Percentiles rank a stretch among this genome's conserved stretches.
Conservation (phyloP, 1,140 invertebrate species). For the Pantala flavescens region DNA sequence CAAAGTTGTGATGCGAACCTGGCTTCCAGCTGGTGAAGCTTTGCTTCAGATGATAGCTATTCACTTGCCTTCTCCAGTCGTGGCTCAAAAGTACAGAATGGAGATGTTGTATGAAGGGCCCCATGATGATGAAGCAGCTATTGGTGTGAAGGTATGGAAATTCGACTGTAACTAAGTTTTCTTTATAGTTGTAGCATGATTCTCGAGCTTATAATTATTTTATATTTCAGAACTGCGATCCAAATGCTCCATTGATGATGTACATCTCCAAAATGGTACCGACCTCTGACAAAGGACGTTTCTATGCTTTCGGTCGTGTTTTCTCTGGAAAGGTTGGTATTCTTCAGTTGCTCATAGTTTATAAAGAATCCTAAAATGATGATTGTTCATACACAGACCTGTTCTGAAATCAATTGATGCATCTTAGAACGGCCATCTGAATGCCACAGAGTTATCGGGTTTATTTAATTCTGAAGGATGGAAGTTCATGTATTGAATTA, state of each 20-base stretch:
- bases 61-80: slow-evolving; percentile 96
- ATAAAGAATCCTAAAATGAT: slow-evolving; percentile 25
- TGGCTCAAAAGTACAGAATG: slow-evolving; percentile 98
- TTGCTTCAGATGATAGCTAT: slow-evolving; percentile 99
- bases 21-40: slow-evolving; percentile 98
- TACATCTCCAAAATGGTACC: slow-evolving; percentile 99
- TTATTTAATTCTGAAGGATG: background rate
- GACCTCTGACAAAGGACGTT: slow-evolving; percentile 97
- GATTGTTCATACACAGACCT: slow-evolving; percentile 32
- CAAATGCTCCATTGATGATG: slow-evolving; percentile 98
- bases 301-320: slow-evolving; percentile 99
- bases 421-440: slow-evolving; percentile 30
- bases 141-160: slow-evolving; percentile 62
- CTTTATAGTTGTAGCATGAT: background rate
- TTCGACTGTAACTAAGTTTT: background rate
- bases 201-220: background rate
- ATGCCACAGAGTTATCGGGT: too few relatives aligned
- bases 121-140: slow-evolving; percentile 89
- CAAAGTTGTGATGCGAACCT: slow-evolving; percentile 96
- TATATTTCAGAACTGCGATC: slow-evolving; percentile 73
- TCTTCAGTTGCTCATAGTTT: background rate
- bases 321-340: slow-evolving; percentile 84
- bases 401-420: slow-evolving; percentile 30
- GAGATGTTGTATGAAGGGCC: slow-evolving; percentile 99
- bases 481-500: background rate